Conservation (phyloP, 2,888 invertebrate genomes). For the Chrysolina haemoptera region DNA sequence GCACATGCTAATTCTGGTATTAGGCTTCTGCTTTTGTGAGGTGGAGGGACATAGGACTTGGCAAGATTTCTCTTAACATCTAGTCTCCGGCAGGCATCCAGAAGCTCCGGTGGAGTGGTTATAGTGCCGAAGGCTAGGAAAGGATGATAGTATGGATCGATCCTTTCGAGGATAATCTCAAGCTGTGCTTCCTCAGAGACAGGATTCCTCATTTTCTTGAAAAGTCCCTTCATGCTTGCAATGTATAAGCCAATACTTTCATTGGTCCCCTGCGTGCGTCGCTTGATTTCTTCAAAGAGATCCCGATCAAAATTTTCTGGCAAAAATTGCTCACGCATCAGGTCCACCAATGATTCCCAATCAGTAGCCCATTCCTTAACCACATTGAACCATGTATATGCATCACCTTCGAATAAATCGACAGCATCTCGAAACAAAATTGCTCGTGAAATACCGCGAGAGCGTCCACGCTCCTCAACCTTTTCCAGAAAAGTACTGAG, state of each 20-base stretch:
- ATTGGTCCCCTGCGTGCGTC: background rate
- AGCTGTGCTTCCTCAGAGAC: background rate
- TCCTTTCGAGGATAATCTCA: background rate
- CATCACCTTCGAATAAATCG: background rate
- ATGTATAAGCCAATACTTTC: background rate
- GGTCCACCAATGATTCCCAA: background rate
- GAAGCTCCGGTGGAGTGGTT: background rate
- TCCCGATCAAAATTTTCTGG: slow-evolving; percentile 2
- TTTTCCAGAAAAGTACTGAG: background rate
- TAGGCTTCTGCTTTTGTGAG: background rate
- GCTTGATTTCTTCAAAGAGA: background rate
- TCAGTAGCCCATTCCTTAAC: background rate
- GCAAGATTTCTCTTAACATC: background rate
- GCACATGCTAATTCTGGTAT: background rate
- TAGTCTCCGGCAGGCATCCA: too few species aligned
- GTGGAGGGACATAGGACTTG: background rate
- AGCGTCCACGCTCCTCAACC: background rate
- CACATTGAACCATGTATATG: background rate
- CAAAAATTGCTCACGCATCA: background rate
- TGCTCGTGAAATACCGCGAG: background rate
- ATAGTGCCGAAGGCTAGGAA: background rate
- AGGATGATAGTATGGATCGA: background rate
- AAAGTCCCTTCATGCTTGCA: background rate
- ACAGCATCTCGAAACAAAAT: background rate
- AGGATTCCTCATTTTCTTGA: background rate